Evolutionary conservation across 2,113 vertebrate species (phyloP).

Genomic region (Mystacornis crossleyi): DNA sequence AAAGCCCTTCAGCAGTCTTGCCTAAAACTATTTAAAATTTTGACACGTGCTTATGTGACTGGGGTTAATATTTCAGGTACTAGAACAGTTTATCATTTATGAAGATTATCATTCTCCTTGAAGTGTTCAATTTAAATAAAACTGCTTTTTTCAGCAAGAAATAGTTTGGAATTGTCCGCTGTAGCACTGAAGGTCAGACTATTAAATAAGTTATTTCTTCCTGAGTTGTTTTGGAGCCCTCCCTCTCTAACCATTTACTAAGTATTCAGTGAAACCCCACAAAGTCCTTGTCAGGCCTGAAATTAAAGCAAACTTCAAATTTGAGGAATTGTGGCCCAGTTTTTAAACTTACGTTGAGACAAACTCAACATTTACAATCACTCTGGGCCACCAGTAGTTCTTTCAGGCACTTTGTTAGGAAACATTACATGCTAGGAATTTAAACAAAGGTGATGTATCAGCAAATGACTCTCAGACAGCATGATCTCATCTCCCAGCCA

Average conservation of each 20-base stretch:
- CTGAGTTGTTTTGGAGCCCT: not conserved
- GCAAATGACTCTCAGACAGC: not conserved
- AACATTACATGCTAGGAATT: constrained; percentile 32
- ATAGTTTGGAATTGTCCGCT: not conserved
- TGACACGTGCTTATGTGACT: not conserved
- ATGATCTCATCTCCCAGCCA: constrained; percentile 27
- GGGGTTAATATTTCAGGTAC: not conserved
- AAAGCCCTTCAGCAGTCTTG: not conserved
- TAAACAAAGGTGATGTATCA: constrained; percentile 43
- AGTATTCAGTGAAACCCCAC: not conserved
- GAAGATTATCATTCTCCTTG: not conserved
- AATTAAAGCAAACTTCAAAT: not conserved
- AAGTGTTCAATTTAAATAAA: not conserved
- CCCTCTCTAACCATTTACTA: not conserved
- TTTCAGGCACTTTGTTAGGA: not conserved
- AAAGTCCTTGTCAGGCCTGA: not conserved
- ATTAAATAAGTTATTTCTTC: not conserved
- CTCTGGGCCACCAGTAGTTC: not conserved
- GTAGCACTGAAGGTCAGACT: not conserved
- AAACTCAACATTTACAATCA: not conserved
- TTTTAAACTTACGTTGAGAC: not conserved
- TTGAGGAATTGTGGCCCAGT: not conserved
- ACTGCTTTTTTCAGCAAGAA: not conserved
- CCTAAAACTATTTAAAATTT: not conserved
- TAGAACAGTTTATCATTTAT: not conserved